These are phyloP conservation scores for Azorinus chamasolen DNA, from an alignment of 2,888 invertebrate species.

Conservation along the genomic window DNA sequence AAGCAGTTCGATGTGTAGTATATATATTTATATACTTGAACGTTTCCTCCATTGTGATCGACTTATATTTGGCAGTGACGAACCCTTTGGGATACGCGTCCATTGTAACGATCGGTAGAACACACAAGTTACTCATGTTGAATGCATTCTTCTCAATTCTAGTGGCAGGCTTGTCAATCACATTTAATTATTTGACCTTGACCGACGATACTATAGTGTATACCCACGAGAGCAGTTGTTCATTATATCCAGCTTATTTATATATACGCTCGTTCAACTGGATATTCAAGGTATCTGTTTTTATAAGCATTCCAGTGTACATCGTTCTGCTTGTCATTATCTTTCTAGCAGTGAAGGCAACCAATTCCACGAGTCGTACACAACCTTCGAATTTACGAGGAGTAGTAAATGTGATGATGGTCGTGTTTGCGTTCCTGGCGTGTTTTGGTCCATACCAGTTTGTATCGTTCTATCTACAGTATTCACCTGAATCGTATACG, in stretches of 20 bases:
- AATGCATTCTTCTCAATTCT: conserved; percentile 41
- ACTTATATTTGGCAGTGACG: conserved; percentile 53
- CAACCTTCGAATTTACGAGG: conserved; percentile 46
- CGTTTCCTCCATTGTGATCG: conserved; percentile 43
- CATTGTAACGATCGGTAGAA: conserved; percentile 44
- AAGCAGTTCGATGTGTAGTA: conserved; percentile 43
- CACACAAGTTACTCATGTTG: conserved; percentile 42
- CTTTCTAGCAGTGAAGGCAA: conserved; percentile 53
- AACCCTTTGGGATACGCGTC: conserved; percentile 59
- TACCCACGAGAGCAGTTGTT: conserved; percentile 54
- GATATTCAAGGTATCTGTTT: conserved; percentile 60
- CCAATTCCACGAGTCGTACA: conserved; percentile 33
- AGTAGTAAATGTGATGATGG: conserved; percentile 46
- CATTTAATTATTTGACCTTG: conserved; percentile 49
- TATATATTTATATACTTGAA: conserved; percentile 51
- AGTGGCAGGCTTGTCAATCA: conserved; percentile 40
- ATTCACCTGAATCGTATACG: conserved; percentile 43
- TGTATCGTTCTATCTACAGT: conserved; percentile 57
- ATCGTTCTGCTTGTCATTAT: conserved; percentile 55
- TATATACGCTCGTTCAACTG: conserved; percentile 62
- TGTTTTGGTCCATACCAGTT: conserved; percentile 62
- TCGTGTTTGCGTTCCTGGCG: conserved; percentile 39
- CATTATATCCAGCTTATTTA: conserved; percentile 42
- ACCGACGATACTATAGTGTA: conserved; percentile 38
- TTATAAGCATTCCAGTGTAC: conserved; percentile 62